These are phyloP conservation scores for Prorops nasuta DNA, from an alignment of 1,140 invertebrate genomes.

Conservation along the genomic window DNA sequence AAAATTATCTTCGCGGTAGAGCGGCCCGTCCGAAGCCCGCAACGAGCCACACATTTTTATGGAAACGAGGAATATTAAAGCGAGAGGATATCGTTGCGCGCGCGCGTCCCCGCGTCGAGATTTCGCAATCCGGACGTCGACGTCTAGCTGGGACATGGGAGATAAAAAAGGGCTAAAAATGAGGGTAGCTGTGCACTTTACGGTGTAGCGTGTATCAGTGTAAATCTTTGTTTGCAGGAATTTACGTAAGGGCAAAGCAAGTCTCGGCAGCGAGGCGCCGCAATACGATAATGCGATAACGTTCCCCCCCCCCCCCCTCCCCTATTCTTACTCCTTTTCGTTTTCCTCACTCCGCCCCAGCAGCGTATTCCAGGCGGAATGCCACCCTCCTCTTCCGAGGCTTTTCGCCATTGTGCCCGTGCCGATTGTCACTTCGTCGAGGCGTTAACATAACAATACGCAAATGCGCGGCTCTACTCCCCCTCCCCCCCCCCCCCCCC, in stretches of 20 bases:
- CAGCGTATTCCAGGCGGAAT: too few relatives aligned
- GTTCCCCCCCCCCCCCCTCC: conserved; percentile 12
- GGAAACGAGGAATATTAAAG: conserved; percentile 25
- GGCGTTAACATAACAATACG: conserved; percentile 54
- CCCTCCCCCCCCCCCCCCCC: background rate
- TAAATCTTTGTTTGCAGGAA: conserved; percentile 49
- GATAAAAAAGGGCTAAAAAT: too few relatives aligned
- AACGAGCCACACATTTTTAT: conserved; percentile 16
- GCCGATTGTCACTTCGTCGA: conserved; percentile 49
- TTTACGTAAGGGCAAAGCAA: conserved; percentile 41
- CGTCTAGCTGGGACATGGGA: background rate
- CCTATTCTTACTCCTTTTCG: conserved; percentile 9
- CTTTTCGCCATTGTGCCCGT: conserved; percentile 46
- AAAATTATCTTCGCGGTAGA: background rate
- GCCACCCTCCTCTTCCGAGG: conserved; percentile 20
- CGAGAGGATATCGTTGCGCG: background rate
- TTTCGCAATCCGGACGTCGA: conserved; percentile 8
- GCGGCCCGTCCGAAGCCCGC: background rate
- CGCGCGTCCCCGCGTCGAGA: conserved; percentile 3
- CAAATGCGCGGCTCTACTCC: conserved; percentile 32
- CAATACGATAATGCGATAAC: conserved; percentile 51
- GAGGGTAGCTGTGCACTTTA: background rate
- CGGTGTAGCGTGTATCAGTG: conserved; percentile 25
- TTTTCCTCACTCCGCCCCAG: conserved; percentile 7
- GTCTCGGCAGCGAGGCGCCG: conserved; percentile 41